Evolutionary conservation across 2,888 invertebrate species (phyloP), one percentile per base, ranked within the genome.

Genomic region (Allygus modestus): DNA sequence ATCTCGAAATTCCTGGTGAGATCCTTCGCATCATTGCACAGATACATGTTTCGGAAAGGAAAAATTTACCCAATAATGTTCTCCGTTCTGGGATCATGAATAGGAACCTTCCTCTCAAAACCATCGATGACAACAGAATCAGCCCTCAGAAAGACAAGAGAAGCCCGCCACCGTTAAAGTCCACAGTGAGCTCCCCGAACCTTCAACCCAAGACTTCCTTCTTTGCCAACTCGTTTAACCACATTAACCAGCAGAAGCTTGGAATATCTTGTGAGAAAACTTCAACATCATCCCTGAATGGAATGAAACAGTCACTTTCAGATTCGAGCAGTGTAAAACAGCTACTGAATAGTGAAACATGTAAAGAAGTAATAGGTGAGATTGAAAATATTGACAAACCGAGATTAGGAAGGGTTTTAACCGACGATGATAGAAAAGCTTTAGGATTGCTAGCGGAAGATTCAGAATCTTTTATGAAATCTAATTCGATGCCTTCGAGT

Each of bases 11-110:
- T 75, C 96, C 96, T 0, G 91, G 92, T 0, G 96, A 97, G 85
- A 93, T 97, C 4, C 93, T 95, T 81, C 92, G 95, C 86, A 94
- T 97, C 69, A 91, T 96, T 0, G 93, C 95, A 37, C 95, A 94
- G 90, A 88, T 94, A 69, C 90, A 91, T 51, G 89, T 92, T 37
- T 90, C 91, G 0, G 92, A 93, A 86, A 89, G 91, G 5, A 90
- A 91, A 73, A 90, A 87, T 77, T 90, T 85, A 20, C 82, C 79
- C 11, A 73, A 90, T 54, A 77, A 87, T 87, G 87, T 73, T 85
- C 85, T 11, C 89, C 58, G 71, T 23, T 33, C 75, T 28, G 85
- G 79, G 17, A 69, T 73, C 43, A 43, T 86, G 15, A 86, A 86
- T 82, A 82, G 83, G 26, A 75, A 89, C 90, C 1, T 91, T 90